Percentiles rank a stretch among this genome's conserved stretches.
Conservation (phyloP, 2,797 vertebrate genomes). For the Hapalemur alaotrensis region DNA sequence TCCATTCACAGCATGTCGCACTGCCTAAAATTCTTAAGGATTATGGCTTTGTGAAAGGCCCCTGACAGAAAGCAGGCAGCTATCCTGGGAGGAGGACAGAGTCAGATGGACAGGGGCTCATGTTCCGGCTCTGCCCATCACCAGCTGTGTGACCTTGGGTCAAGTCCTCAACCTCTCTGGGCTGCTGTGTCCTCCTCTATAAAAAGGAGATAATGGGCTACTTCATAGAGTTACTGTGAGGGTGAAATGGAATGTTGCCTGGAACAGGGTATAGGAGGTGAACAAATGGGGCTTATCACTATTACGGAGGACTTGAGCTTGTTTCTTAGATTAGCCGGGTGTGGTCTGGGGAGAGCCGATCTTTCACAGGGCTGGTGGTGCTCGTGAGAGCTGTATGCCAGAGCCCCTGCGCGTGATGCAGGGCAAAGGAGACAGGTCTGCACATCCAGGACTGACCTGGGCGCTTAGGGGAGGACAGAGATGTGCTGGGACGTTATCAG, state of each 20-base stretch:
- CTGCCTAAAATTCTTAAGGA: background rate
- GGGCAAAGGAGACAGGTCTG: background rate
- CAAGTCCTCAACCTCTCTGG: background rate
- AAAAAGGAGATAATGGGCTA: background rate
- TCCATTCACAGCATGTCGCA: background rate
- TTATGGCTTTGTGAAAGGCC: background rate
- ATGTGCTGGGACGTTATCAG: fast-evolving
- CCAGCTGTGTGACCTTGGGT: background rate
- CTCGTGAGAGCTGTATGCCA: background rate
- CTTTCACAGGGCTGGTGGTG: background rate
- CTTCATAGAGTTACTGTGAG: background rate
- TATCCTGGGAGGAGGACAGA: background rate
- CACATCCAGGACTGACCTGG: background rate
- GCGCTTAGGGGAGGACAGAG: background rate
- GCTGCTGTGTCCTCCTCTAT: background rate
- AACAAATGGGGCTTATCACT: background rate
- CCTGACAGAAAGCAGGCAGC: background rate
- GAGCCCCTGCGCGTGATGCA: background rate
- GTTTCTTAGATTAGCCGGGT: background rate
- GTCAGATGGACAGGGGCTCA: background rate
- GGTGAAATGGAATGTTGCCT: background rate
- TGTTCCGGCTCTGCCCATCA: background rate
- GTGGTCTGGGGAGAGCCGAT: background rate
- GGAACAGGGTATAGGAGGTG: background rate
- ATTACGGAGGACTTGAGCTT: background rate